phyloP scores from a whole-genome alignment of 2,888 invertebrate species.

The Gastracanthus pulcherrimus region DNA sequence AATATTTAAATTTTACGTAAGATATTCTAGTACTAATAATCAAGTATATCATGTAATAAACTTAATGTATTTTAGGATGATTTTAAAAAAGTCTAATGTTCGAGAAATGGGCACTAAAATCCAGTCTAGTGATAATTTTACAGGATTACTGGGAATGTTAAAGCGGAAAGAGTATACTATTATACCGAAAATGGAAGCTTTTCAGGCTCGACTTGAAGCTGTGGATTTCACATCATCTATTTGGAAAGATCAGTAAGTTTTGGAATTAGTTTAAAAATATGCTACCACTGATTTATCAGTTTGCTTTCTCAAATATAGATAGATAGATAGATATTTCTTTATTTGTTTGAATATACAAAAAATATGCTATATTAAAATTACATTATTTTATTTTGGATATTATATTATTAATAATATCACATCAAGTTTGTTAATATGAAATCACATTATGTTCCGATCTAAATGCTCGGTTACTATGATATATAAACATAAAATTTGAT shows the following conservation, averaged over 20 bases:
- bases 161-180: slow-evolving; percentile 54
- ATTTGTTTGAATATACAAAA: not conserved
- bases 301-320: not conserved
- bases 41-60: not conserved
- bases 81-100: slow-evolving; percentile 12
- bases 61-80: slow-evolving; percentile 25
- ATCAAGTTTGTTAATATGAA: too few species aligned
- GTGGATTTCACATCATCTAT: slow-evolving; percentile 55
- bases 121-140: slow-evolving; percentile 39
- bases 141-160: slow-evolving; percentile 53
- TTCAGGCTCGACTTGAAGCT: not conserved
- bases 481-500: too few species aligned
- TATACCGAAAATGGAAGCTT: slow-evolving; percentile 53
- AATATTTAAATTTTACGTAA: slow-evolving; percentile 66
- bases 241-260: slow-evolving; percentile 56
- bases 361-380: too few species aligned
- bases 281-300: not conserved
- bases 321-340: too few species aligned
- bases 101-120: slow-evolving; percentile 5
- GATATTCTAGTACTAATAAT: not conserved
- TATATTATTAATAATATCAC: too few species aligned
- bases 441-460: too few species aligned
- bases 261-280: not conserved
- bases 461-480: too few species aligned
- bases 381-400: too few species aligned